Percentiles rank a stretch among this genome's conserved stretches.
Conservation (phyloP, 2,113 vertebrate species). For the Urocitellus parryii region DNA sequence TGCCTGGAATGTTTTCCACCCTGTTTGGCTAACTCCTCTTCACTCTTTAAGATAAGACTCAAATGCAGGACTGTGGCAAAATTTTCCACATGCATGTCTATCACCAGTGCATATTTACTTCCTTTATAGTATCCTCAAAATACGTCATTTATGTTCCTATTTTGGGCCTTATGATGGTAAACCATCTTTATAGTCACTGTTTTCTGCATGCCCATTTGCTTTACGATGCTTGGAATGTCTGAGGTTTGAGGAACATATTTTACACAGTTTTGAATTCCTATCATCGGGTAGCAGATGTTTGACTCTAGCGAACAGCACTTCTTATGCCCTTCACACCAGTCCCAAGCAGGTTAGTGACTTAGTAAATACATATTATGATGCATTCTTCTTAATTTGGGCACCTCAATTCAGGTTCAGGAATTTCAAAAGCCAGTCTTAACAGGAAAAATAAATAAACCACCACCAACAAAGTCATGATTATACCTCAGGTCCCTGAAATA, state of each 20-base stretch:
- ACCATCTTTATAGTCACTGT: background rate
- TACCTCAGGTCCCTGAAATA: background rate
- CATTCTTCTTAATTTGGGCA: background rate
- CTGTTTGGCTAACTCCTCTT: background rate
- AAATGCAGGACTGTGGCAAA: background rate
- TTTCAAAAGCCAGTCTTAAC: background rate
- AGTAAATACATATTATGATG: background rate
- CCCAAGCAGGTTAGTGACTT: background rate
- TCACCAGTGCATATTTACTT: background rate
- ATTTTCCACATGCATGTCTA: background rate
- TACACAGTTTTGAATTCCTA: background rate
- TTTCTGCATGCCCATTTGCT: background rate
- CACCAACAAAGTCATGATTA: background rate
- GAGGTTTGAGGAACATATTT: background rate
- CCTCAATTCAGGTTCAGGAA: background rate
- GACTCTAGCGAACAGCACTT: rapidly evolving
- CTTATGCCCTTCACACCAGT: background rate
- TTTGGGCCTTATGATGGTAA: background rate
- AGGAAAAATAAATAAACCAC: background rate
- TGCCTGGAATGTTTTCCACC: background rate
- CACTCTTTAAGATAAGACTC: background rate
- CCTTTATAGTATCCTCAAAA: background rate
- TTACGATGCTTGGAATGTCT: background rate
- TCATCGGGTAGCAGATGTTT: background rate
- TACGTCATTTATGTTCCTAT: background rate